Evolutionary conservation across 1,140 invertebrate genomes (phyloP), one percentile per base, ranked within the genome.

Genomic region (Tachypleus tridentatus): DNA sequence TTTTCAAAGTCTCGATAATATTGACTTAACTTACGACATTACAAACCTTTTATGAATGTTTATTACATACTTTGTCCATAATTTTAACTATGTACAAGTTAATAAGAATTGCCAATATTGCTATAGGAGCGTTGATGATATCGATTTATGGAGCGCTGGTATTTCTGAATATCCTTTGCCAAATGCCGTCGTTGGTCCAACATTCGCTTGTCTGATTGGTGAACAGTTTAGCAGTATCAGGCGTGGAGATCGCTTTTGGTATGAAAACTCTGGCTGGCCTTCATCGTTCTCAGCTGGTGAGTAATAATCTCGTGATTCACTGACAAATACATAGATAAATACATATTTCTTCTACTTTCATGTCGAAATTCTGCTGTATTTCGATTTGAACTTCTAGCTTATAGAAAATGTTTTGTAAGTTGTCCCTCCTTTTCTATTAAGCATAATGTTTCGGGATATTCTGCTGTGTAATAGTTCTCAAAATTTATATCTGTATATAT

Each of bases 121-220:
- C 29, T 29, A 48, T 59, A 88, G 86, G 65, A 87, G 90, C 73
- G 89, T 90, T 10, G 82, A 83, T 61, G 91, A 94, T 76, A 88
- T 94, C 53, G 91, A 95, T 80, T 79, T 95, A 49, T 95, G 91
- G 90, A 93, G 89, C 47, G 90, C 87, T 47, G 95, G 95, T 57
- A 91, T 97, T 3, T 72, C 73, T n/a, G 78, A 81, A 64, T 63
- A 53, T 7, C 64, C 74, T 50, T 54, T 78, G 0, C 69, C 68
- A 3, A 74, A 73, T 11, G 80, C 80, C 6, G 67, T 83, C 50
- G 67, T 85, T 0, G 85, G 84, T 1, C 82, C 83, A 7, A 84
- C 82, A 2, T 81, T 84, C 65, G 76, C 79, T 10, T 85, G 84
- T 68, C 75, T 86, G 5, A 77, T 87, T 29, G 82, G 79, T 49